Evolutionary conservation across 2,113 vertebrate species (phyloP).

Genomic region (Neogobius melanostomus): DNA sequence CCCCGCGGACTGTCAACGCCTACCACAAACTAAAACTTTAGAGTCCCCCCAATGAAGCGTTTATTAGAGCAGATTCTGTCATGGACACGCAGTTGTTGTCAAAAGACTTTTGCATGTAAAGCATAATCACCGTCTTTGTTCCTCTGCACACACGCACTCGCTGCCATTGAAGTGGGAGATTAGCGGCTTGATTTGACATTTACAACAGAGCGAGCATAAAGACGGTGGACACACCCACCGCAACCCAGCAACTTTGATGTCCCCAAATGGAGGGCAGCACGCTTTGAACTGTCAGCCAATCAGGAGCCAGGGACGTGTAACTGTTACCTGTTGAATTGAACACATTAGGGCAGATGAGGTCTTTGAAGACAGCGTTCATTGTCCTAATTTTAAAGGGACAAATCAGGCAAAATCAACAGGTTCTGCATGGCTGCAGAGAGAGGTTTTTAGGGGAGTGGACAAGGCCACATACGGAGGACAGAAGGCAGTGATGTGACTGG

Average conservation of each 20-base stretch:
- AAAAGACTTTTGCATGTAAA: background rate
- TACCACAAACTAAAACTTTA: too few relatives aligned
- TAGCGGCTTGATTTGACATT: slow-evolving; percentile 27
- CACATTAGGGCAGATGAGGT: background rate
- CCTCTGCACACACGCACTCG: slow-evolving; percentile 6
- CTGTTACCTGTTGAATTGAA: background rate
- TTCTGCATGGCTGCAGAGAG: too few relatives aligned
- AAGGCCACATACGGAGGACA: too few relatives aligned
- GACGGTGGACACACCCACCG: background rate
- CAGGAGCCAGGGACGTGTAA: background rate
- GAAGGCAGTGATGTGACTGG: too few relatives aligned
- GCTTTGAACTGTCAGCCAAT: slow-evolving; percentile 27
- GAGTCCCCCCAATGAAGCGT: background rate
- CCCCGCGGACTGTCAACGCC: too few relatives aligned
- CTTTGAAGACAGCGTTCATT: background rate
- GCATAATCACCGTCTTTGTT: slow-evolving; percentile 15
- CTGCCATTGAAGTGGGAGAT: slow-evolving; percentile 27
- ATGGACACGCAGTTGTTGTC: background rate
- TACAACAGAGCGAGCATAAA: slow-evolving; percentile 29
- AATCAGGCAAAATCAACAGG: too few relatives aligned
- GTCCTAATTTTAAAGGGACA: too few relatives aligned
- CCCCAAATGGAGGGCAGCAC: background rate
- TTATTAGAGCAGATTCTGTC: background rate
- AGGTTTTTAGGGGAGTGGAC: too few relatives aligned
- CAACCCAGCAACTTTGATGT: slow-evolving; percentile 25